Evolutionary conservation across 2,797 vertebrate genomes (phyloP), one percentile per base, ranked within the genome.

Genomic region (Brotula barbata): DNA sequence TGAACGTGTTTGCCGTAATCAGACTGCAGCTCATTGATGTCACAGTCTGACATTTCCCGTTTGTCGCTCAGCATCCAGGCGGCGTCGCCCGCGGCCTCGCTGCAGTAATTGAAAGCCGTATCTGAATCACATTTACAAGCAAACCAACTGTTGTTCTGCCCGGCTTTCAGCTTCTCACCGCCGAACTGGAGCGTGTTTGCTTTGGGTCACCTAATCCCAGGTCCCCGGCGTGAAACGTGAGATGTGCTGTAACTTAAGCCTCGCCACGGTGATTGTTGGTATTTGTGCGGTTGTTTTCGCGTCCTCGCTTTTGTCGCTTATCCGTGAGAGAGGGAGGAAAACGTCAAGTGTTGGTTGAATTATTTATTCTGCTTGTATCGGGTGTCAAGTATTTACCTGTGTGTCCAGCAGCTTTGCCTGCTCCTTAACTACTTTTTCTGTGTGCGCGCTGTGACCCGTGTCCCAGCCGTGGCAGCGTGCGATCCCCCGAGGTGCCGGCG

Each of bases 401-500:
- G 3, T 64, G 28, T 73, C 39, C 19, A 7, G 21, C 23, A 19
- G 39, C 64, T 58, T 31, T 16, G 45, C 11, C 7, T 40, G 58
- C 46, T 5, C 10, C 40, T 46, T 28, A 6, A 25, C 47, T 45
- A 41, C 45, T 22, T 37, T 7, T 11, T 40, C 16, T 16, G 20
- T 50, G n/a, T 42, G 22, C 31, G 31, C 31, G 31, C 59, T 39
- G 47, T 68, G 34, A 78, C 54, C 45, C 3, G 11, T 62, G 6
- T 33, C 49, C 7, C 80, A 95, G 95, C n/a, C 93, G 92, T 31
- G 80, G 92, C 0, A 90, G 85, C 37, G 55, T 82, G 9, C 93
- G 90, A 22, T 88, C 90, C 0, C 54, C 84, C 0, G 92, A 91
- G 33, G 65, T 73, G 46, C 66, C 71, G 0, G 59, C 22, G 0